Base-by-base conservation (phyloP, 2,113 vertebrate species). In the Tichodroma muraria region DNA sequence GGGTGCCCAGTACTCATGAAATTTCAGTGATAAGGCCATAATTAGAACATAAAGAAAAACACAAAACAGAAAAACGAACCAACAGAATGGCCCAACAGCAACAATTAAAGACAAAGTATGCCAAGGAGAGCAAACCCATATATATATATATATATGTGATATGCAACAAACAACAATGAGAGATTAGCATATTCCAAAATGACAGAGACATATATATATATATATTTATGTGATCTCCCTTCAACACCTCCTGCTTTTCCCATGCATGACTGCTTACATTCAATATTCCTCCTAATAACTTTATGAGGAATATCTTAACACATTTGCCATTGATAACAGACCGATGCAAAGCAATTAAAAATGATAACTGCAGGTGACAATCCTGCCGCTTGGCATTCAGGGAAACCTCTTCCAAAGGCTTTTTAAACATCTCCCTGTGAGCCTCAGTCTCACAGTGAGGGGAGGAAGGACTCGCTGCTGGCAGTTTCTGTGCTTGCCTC, bases 321-420 rank as follows among this genome's bases (percentile, higher is more conserved):
- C 0, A 1, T 35, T 73, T 64, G 28, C 15, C 9, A 8, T 11
- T 49, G 23, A 30, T 50, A 88, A 56, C 15, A 2, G 1, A 35
- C 40, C 0, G 0, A 71, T 9, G 35, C 28, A 87, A 88, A 85
- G 35, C 54, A 61, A 52, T 15, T 60, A 21, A 19, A 64, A 33
- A 33, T 49, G 3, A 12, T 19, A 15, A 20, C 23, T 22, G 23
- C 31, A 37, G 44, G 42, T 59, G 47, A 44, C 47, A 65, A 23
- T 49, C 22, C 52, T 44, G 30, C 42, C 15, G 49, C 64, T 37
- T 4, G 3, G 27, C 37, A 20, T n/a, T 45, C 19, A 20, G 60
- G 68, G 30, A 70, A n/a, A 23, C 16, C 7, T 76, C n/a, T 63
- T 57, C 63, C 40, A 66, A 45, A 61, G 33, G 10, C 24, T 64